phyloP scores from a whole-genome alignment of 2,888 invertebrate species.

The Ecliptopera silaceata region DNA sequence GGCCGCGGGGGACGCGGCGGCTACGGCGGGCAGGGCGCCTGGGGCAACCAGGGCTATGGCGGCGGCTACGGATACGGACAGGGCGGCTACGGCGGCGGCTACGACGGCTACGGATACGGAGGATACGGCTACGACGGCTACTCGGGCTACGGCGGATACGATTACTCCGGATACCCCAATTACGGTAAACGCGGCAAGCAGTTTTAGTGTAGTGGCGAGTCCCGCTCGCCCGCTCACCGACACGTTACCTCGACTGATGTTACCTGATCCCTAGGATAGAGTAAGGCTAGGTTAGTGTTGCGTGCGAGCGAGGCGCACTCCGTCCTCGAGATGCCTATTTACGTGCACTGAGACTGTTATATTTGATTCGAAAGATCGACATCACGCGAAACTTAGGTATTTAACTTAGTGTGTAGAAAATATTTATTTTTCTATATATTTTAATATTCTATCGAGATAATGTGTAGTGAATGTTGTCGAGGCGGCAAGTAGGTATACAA shows the following conservation, averaged over 20 bases:
- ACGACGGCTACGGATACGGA: slow-evolving; percentile 89
- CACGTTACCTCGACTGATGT: slow-evolving; percentile 83
- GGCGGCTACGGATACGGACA: slow-evolving; percentile 88
- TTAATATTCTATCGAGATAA: slow-evolving; percentile 81
- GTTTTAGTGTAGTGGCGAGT: slow-evolving; percentile 68
- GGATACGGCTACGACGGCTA: slow-evolving; percentile 90
- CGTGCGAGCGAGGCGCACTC: slow-evolving; percentile 66
- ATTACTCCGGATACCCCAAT: slow-evolving; percentile 91
- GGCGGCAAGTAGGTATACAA: slow-evolving; percentile 68
- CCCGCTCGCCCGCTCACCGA: slow-evolving; percentile 75
- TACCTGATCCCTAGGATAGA: slow-evolving; percentile 81
- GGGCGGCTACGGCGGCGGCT: slow-evolving; percentile 87
- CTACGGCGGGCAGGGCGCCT: slow-evolving; percentile 85
- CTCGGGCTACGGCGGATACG: slow-evolving; percentile 91
- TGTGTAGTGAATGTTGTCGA: slow-evolving; percentile 81
- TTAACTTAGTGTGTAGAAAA: slow-evolving; percentile 82
- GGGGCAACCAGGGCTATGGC: slow-evolving; percentile 86
- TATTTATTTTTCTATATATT: slow-evolving; percentile 80
- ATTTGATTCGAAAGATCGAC: slow-evolving; percentile 72
- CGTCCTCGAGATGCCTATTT: slow-evolving; percentile 79
- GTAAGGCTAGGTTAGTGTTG: slow-evolving; percentile 69
- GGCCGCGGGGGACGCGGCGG: slow-evolving; percentile 88
- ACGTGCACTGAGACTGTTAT: slow-evolving; percentile 69
- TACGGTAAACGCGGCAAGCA: slow-evolving; percentile 88
- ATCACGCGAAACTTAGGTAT: slow-evolving; percentile 80